Percentiles rank a stretch among this genome's conserved stretches.
Evolutionary conservation across 1,140 invertebrate genomes (phyloP).

Genomic region (Eriocheir sinensis): DNA sequence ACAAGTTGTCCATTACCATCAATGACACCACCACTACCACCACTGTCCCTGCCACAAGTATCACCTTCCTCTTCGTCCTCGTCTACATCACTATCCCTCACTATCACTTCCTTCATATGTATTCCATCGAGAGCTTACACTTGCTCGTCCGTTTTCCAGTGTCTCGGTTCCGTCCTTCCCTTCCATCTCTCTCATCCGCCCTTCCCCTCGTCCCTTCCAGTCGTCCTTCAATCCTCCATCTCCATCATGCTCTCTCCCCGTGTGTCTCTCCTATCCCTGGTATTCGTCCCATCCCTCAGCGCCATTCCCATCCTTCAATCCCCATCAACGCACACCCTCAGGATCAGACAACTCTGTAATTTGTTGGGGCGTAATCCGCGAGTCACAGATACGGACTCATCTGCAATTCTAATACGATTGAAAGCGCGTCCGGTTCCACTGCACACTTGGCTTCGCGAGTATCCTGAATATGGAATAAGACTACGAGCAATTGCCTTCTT

Average conservation of each 20-base stretch:
- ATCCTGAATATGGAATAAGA: constrained; percentile 40
- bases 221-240: not conserved
- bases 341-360: constrained; percentile 74
- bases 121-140: too few species aligned
- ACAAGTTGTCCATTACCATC: too few species aligned
- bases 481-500: constrained; percentile 58
- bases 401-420: constrained; percentile 75
- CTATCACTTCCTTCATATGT: too few species aligned
- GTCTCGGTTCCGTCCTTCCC: too few species aligned
- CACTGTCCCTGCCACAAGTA: too few species aligned
- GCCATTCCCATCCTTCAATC: constrained; percentile 55
- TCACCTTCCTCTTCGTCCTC: too few species aligned
- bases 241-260: not conserved
- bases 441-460: constrained; percentile 67
- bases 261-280: not conserved
- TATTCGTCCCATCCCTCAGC: not conserved
- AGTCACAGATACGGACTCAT: constrained; percentile 74
- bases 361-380: constrained; percentile 74
- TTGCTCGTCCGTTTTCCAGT: too few species aligned
- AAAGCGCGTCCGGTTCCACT: constrained; percentile 69
- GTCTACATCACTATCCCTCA: too few species aligned
- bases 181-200: not conserved
- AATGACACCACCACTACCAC: not conserved
- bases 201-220: too few species aligned
- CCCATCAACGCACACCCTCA: constrained; percentile 55